phyloP scores from a whole-genome alignment of 1,140 invertebrate species.

The Cotesia glomerata region DNA sequence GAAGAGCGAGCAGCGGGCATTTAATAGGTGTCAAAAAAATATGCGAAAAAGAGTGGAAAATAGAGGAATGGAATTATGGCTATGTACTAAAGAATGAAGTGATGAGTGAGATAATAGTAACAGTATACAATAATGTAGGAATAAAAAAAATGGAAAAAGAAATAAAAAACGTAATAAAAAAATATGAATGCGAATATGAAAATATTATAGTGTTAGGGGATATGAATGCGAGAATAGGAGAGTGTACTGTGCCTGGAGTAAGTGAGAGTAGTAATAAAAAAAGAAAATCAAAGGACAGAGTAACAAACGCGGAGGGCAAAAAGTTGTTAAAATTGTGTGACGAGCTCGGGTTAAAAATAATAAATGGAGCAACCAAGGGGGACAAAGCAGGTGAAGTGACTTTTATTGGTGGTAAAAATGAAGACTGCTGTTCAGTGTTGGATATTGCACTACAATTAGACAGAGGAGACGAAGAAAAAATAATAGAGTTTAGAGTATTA shows the following conservation, averaged over 20 bases:
- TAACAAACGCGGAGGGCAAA: conserved; percentile 26
- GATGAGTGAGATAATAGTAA: conserved; percentile 9
- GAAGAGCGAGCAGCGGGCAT: conserved; percentile 32
- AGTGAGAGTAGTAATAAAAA: background rate
- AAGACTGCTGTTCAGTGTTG: conserved; percentile 21
- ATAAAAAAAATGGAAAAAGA: conserved; percentile 21
- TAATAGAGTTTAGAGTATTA: conserved; percentile 1
- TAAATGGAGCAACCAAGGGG: conserved; percentile 26
- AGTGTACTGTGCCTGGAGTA: background rate
- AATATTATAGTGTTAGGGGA: conserved; percentile 26
- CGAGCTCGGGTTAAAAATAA: conserved; percentile 16
- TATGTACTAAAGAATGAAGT: conserved; percentile 2
- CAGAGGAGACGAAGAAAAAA: background rate
- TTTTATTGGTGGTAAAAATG: conserved; percentile 10
- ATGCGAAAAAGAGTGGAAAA: background rate
- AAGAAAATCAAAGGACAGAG: conserved; percentile 24
- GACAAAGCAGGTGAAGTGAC: conserved; percentile 26
- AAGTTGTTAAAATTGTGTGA: conserved; percentile 28
- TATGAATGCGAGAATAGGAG: conserved; percentile 31
- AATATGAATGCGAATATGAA: conserved; percentile 7
- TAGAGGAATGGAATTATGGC: conserved; percentile 18
- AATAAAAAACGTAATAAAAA: conserved; percentile 17
- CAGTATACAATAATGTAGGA: conserved; percentile 27
- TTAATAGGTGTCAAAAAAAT: conserved; percentile 30
- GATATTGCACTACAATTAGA: conserved; percentile 19